Evolutionary conservation across 1,140 invertebrate genomes (phyloP), one percentile per base, ranked within the genome.

Genomic region (Odontomachus brunneus): DNA sequence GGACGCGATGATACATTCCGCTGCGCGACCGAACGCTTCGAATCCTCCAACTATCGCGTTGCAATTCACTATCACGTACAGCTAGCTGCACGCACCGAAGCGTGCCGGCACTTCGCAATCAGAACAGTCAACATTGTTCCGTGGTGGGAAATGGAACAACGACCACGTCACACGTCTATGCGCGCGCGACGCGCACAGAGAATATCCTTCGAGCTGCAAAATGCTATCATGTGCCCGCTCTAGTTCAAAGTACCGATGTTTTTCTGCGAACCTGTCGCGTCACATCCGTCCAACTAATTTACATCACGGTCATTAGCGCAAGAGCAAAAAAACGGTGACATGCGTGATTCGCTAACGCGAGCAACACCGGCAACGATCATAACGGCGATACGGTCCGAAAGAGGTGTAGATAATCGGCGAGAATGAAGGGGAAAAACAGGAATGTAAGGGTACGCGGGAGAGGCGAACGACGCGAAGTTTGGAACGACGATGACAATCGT

Each of bases 401-500:
- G 59, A 38, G 12, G 49, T 53, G 60, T 14, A 51, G n/a, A 80
- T 59, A 82, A 72, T 12, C 26, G 26, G 19, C 22, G 22, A 65
- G 60, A 1, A 48, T 19, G 49, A 7, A 38, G n/a, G 3, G 19
- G 59, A 63, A 57, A 49, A 60, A 51, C 38, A 7, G 9, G 14
- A 7, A 12, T 38, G 29, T 14, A 38, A 14, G 17, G 24, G 24
- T 49, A 24, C 51, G 71, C 22, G 49, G 4, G 3, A 26, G 1
- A 14, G 19, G 44, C 44, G 44, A 57, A 55, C 9, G n/a, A 12
- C n/a, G 80, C 5, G 12, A 57, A 49, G 69, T 49, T 84, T 60
- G 49, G 49, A 65, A n/a, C 4, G 81, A 66, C 69, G 75, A 84
- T 65, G 84, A 84, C 83, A 82, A 87, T 87, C 82, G 63, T 57